phyloP scores from a whole-genome alignment of 2,113 vertebrate species.

The Ascaphus truei region DNA sequence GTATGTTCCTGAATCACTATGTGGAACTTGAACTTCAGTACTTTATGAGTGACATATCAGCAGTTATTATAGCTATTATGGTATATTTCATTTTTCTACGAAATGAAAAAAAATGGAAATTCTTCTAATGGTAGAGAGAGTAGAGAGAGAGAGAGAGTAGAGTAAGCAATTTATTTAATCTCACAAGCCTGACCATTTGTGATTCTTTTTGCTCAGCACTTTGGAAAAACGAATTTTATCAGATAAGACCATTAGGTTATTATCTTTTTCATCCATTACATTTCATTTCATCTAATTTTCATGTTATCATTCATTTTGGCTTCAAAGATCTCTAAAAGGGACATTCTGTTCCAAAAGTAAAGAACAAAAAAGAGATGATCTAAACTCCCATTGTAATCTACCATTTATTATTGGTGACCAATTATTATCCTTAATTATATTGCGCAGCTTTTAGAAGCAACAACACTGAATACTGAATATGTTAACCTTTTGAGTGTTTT shows the following conservation, averaged over 20 bases:
- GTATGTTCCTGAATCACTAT: background rate
- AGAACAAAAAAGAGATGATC: background rate
- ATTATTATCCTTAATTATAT: too few species aligned
- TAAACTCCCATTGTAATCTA: background rate
- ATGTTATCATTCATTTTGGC: background rate
- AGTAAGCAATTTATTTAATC: background rate
- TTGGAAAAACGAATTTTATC: background rate
- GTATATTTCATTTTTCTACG: background rate
- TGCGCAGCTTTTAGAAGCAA: too few species aligned
- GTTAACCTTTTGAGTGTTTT: too few species aligned
- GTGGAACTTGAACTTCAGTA: background rate
- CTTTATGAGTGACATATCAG: background rate
- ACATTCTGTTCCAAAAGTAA: background rate
- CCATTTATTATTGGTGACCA: background rate
- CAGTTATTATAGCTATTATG: background rate
- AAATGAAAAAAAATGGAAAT: background rate
- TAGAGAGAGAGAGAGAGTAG: background rate
- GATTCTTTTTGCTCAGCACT: background rate
- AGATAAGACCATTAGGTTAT: background rate
- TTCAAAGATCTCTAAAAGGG: background rate
- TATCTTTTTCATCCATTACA: background rate
- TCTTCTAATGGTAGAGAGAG: background rate
- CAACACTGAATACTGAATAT: too few species aligned
- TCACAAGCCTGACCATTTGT: background rate
- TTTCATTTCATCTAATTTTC: conserved; percentile 2